Conservation (phyloP, 2,113 vertebrate species). For the Progne subis region DNA sequence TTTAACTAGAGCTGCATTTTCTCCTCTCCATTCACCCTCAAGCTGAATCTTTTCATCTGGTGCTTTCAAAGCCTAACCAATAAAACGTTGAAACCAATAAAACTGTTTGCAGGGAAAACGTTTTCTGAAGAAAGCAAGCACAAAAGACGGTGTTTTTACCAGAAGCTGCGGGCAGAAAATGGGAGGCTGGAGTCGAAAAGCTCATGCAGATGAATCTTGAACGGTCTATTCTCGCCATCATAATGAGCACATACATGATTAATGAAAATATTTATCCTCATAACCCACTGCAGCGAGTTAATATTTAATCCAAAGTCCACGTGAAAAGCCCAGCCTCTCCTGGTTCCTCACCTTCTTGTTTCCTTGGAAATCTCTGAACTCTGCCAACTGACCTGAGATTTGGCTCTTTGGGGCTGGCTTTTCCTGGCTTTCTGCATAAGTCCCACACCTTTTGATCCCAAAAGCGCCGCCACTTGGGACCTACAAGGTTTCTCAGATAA, state of each 20-base stretch:
- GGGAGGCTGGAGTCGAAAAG: background rate
- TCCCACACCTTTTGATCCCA: conserved; percentile 44
- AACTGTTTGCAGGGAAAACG: background rate
- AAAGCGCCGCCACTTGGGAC: background rate
- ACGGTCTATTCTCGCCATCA: background rate
- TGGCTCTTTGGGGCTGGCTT: background rate
- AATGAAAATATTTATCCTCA: conserved; percentile 59
- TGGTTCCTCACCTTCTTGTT: background rate
- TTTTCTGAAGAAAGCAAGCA: background rate
- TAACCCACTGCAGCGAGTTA: conserved; percentile 42
- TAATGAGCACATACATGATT: conserved; percentile 68
- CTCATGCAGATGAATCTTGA: background rate
- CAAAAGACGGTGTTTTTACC: background rate
- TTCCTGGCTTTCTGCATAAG: conserved; percentile 1
- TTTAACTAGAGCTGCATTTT: background rate
- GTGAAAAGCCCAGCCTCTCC: background rate
- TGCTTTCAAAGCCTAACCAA: background rate
- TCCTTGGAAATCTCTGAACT: conserved; percentile 21
- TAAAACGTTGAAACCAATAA: background rate
- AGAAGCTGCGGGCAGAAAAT: background rate
- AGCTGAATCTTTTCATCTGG: background rate
- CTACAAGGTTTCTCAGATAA: conserved; percentile 43
- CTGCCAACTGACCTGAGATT: background rate
- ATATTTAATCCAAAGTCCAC: conserved; percentile 62
- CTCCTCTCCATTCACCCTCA: background rate